Percentiles rank a stretch among this genome's conserved stretches.
These are phyloP conservation scores for Drosophila greeni DNA, from an alignment of 2,888 invertebrate genomes.

Conservation along the genomic window DNA sequence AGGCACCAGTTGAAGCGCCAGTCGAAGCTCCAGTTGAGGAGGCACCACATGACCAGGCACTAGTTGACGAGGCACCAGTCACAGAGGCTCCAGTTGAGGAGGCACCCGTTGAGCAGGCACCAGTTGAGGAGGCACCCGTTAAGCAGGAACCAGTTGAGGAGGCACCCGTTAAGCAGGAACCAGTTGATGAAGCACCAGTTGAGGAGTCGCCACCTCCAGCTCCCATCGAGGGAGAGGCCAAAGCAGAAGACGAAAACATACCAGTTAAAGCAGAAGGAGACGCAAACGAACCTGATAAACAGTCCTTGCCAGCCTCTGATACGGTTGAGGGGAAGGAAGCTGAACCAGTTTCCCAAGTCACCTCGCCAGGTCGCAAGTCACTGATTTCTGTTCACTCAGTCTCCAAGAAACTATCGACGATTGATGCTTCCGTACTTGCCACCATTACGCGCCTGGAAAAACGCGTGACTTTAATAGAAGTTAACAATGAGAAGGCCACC, in stretches of 20 bases:
- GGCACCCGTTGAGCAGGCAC: constrained; percentile 3
- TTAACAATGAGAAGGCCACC: constrained; percentile 53
- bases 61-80: background rate
- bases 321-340: background rate
- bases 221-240: background rate
- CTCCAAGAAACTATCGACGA: background rate
- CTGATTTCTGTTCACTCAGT: constrained; percentile 2
- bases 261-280: constrained; percentile 11
- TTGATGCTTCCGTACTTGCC: constrained; percentile 34
- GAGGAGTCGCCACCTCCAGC: constrained; percentile 7
- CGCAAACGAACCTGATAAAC: background rate
- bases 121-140: background rate
- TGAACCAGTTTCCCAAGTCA: background rate
- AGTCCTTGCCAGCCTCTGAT: background rate
- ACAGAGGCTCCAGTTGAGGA: background rate
- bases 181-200: background rate
- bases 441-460: constrained; percentile 44
- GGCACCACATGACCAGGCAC: too few species aligned
- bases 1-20: too few species aligned
- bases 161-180: constrained; percentile 3
- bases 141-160: constrained; percentile 7
- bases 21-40: background rate
- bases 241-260: constrained; percentile 11
- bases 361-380: background rate
- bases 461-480: constrained; percentile 55